These are phyloP conservation scores for Cryptophagus acutangulus DNA, from an alignment of 2,888 invertebrate species.

Conservation along the genomic window DNA sequence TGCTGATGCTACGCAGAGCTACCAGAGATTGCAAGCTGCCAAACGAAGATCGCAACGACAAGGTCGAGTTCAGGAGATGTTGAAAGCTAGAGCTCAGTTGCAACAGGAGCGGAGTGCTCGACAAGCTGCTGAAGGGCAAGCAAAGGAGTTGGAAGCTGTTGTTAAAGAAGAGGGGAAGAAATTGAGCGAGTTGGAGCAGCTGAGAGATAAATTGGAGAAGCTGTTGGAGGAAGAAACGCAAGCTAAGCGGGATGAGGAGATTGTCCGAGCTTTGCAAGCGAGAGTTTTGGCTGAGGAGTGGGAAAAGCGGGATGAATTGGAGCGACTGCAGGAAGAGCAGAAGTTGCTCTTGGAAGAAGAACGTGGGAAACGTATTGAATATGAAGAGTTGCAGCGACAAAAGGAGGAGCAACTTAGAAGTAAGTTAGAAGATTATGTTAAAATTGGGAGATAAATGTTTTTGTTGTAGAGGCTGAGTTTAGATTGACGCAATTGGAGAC, in stretches of 20 bases:
- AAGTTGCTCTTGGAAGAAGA: constrained; percentile 67
- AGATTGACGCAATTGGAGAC: constrained; percentile 66
- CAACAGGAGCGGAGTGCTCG: constrained; percentile 63
- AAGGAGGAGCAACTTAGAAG: constrained; percentile 67
- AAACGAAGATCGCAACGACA: constrained; percentile 52
- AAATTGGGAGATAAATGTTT: too few relatives aligned
- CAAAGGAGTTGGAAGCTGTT: constrained; percentile 62
- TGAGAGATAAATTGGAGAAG: constrained; percentile 64
- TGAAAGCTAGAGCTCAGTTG: constrained; percentile 56
- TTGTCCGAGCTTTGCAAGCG: constrained; percentile 65
- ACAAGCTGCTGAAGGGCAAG: constrained; percentile 56
- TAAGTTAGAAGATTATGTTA: too few relatives aligned
- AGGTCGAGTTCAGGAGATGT: constrained; percentile 57
- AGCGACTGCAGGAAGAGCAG: constrained; percentile 74
- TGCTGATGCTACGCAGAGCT: constrained; percentile 63
- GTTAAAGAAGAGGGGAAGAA: constrained; percentile 69
- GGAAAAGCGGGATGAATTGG: constrained; percentile 76
- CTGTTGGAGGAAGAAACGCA: constrained; percentile 77
- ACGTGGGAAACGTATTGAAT: constrained; percentile 67
- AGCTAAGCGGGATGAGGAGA: constrained; percentile 80
- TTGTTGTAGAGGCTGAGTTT: constrained; percentile 61
- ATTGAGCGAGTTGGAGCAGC: constrained; percentile 67
- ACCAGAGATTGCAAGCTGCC: constrained; percentile 59
- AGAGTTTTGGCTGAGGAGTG: constrained; percentile 77
- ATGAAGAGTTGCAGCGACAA: constrained; percentile 65